Conservation (phyloP, 1,140 invertebrate genomes). For the Drosophila biarmipes region DNA sequence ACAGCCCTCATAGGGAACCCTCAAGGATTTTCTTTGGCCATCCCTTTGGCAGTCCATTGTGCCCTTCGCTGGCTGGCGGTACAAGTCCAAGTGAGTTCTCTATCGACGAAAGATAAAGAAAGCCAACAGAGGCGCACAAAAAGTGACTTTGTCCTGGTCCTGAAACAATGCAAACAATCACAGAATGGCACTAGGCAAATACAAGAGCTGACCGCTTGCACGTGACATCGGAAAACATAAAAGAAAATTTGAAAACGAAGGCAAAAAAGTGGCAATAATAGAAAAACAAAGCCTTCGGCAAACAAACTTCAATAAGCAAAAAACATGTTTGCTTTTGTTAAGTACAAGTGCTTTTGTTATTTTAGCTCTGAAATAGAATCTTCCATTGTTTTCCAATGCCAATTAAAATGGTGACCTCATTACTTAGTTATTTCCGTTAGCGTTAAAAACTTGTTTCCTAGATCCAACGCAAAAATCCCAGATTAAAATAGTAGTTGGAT, state of each 20-base stretch:
- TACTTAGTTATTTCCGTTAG: background rate
- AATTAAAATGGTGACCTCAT: background rate
- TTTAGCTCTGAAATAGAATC: background rate
- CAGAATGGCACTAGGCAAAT: slow-evolving; percentile 68
- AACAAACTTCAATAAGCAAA: slow-evolving; percentile 1
- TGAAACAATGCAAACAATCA: slow-evolving; percentile 72
- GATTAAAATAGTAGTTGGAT: background rate
- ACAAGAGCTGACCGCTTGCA: slow-evolving; percentile 56
- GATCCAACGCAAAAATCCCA: no score
- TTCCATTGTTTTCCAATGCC: background rate
- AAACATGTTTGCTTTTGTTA: background rate
- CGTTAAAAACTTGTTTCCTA: background rate
- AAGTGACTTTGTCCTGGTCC: slow-evolving; percentile 40
- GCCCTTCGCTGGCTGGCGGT: background rate
- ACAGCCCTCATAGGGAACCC: slow-evolving; percentile 1
- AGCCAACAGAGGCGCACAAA: slow-evolving; percentile 17
- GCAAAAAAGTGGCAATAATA: slow-evolving; percentile 23
- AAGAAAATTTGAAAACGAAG: slow-evolving; percentile 24
- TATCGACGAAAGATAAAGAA: slow-evolving; percentile 44
- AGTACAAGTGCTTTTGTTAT: background rate
- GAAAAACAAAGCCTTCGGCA: slow-evolving; percentile 10
- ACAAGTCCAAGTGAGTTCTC: slow-evolving; percentile 43
- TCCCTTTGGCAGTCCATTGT: slow-evolving; percentile 44
- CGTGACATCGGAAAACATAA: slow-evolving; percentile 57
- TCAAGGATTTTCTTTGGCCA: slow-evolving; percentile 22